Evolutionary conservation across 2,888 invertebrate species (phyloP), one percentile per base, ranked within the genome.

Genomic region (Cosmorhoe ocellata): DNA sequence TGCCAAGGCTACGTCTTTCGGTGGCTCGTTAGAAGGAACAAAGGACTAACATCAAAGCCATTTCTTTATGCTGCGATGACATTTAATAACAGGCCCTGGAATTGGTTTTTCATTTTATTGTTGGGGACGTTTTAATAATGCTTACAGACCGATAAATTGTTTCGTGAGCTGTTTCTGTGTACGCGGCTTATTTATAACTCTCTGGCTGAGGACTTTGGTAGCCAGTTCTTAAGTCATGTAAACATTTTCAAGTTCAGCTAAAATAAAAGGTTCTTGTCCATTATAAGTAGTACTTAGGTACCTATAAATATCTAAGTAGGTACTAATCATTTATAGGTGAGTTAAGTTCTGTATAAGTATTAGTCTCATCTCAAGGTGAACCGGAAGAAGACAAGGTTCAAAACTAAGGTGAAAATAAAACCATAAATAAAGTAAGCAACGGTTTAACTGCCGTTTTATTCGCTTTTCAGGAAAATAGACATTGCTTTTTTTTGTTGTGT

Each of bases 21-120:
- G 66, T 70, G 69, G 74, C 80, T 83, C 81, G 81, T 84, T 83
- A 84, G 61, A 68, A 67, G 70, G 74, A 79, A 83, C 81, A 84
- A 84, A 82, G 79, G 70, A 68, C 66, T 67, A 67, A 81, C 81
- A 80, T 83, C 82, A 84, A 83, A 83, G 64, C 62, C 66, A 69
- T 76, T 81, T 76, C 76, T 79, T 78, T 79, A 71, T 64, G 67
- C 75, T 69, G 71, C 68, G 58, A 67, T 73, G 79, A 77, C 79
- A 76, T 78, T 74, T 76, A 76, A 74, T 77, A 78, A 74, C 71
- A 69, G 72, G 67, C 63, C 61, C 64, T 56, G 67, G n/a, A 74
- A 76, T 74, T 73, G 74, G 70, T 73, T 73, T 69, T 68, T 64
- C 66, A 73, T 73, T 75, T 74, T 70, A 70, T 78, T 73, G 68